Evolutionary conservation across 2,797 vertebrate species (phyloP), one percentile per base, ranked within the genome.

Genomic region (Alcedo atthis): DNA sequence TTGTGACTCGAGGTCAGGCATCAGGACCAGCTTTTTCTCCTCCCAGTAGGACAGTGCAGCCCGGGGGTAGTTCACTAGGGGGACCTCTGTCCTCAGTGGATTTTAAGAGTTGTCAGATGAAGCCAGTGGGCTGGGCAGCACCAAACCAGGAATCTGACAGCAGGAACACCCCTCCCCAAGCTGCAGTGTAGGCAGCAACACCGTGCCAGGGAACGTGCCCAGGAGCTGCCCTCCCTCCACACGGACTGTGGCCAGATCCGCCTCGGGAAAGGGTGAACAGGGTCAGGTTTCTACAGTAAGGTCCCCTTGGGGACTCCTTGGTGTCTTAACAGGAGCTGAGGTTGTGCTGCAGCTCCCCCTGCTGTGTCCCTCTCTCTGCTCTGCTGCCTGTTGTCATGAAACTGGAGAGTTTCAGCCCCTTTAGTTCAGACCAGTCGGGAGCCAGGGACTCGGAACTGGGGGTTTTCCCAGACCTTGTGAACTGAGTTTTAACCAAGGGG

Each of bases 211-310:
- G 30, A 1, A 0, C 37, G 1, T 11, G 3, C 18, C 18, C 55
- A 16, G 43, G 46, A 64, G 58, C 62, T 81, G 54, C 40, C 42
- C 17, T 26, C 51, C 21, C 62, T 59, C 45, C n/a, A 24, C 76
- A 11, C 0, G 0, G 25, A 57, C n/a, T 12, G 6, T 2, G 12
- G 62, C 18, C 18, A 49, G 24, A 35, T 32, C 51, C 22, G 5
- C 8, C 54, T 33, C 5, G 3, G 55, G 54, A 68, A 58, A 54
- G 20, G 18, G 43, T 26, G 25, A 73, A 26, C 9, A 76, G 61
- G 8, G 32, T n/a, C 37, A 58, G 33, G 43, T 64, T 79, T 68
- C 51, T 43, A 48, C 0, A 1, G 17, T 20, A n/a, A 64, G 42
- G 32, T 66, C 8, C 10, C 63, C 46, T 14, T 12, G 7, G 12